Evolutionary conservation across 2,113 vertebrate species (phyloP).

Genomic region (Isurus oxyrinchus): DNA sequence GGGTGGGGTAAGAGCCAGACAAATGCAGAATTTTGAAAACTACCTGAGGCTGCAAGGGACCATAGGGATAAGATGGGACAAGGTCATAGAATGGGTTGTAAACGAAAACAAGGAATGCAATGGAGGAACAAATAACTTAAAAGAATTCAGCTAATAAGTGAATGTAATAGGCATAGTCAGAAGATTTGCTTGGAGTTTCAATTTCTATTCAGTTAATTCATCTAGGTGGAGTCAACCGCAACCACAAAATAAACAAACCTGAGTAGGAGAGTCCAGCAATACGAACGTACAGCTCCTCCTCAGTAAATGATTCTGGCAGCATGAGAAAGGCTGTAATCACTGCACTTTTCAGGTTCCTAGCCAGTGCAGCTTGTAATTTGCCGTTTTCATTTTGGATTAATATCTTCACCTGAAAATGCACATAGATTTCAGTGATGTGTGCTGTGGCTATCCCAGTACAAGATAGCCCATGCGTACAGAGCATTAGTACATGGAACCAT

Average conservation of each 20-base stretch:
- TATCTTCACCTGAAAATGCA: slow-evolving; percentile 75
- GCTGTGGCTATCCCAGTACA: background rate
- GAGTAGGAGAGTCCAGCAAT: slow-evolving; percentile 88
- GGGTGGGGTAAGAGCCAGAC: background rate
- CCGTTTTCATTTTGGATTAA: slow-evolving; percentile 71
- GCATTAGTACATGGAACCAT: background rate
- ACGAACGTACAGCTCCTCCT: slow-evolving; percentile 83
- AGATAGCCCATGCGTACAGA: background rate
- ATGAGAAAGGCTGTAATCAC: slow-evolving; percentile 84
- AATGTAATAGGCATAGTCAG: background rate
- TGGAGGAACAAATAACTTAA: background rate
- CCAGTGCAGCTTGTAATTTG: slow-evolving; percentile 67
- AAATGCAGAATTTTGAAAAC: background rate
- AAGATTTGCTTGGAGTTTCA: background rate
- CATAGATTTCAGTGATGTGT: background rate
- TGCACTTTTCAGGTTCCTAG: slow-evolving; percentile 81
- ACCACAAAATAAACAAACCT: slow-evolving; percentile 52
- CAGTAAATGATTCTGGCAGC: slow-evolving; percentile 85
- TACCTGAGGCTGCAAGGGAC: background rate
- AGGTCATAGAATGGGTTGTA: background rate
- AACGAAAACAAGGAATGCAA: background rate
- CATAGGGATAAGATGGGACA: background rate
- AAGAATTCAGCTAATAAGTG: background rate
- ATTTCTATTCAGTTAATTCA: background rate
- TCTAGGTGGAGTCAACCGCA: background rate